Evolutionary conservation across 2,113 vertebrate genomes (phyloP).

Genomic region (Triplophysa tibetana): DNA sequence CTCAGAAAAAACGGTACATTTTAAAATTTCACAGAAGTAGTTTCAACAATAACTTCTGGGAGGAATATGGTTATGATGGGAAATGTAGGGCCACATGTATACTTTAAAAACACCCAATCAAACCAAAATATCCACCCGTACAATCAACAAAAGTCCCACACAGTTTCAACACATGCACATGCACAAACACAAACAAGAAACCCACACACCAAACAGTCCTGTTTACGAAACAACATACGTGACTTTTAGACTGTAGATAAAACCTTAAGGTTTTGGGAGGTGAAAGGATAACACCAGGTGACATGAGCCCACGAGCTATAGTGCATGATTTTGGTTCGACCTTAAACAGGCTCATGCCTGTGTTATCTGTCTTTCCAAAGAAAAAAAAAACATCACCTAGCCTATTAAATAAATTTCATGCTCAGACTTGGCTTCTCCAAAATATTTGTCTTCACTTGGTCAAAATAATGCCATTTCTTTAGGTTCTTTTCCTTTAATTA

Average conservation of each 20-base stretch:
- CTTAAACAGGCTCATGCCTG: slow-evolving; percentile 33
- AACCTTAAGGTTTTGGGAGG: slow-evolving; percentile 17
- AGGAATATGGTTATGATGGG: not conserved
- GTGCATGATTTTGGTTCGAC: not conserved
- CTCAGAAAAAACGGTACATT: too few species aligned
- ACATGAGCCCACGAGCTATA: slow-evolving; percentile 1
- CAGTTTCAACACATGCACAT: not conserved
- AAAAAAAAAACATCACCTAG: not conserved
- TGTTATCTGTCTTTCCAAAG: slow-evolving; percentile 13
- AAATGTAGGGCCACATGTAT: not conserved
- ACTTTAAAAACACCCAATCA: slow-evolving; percentile 1
- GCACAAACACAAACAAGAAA: not conserved
- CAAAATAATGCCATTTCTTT: not conserved
- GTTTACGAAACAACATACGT: too few species aligned
- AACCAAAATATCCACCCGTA: not conserved
- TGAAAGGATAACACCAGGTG: not conserved
- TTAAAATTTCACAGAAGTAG: too few species aligned
- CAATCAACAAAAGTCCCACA: not conserved
- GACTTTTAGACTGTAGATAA: not conserved
- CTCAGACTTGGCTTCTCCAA: slow-evolving; percentile 6
- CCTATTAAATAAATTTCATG: slow-evolving; percentile 25
- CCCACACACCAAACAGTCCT: not conserved
- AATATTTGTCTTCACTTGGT: slow-evolving; percentile 1
- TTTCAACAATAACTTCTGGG: not conserved
- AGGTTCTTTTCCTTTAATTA: not conserved